A percentile compares a stretch with the other conserved stretches of the same genome.
These are phyloP conservation scores for Tetranychus truncatus DNA, from an alignment of 2,888 invertebrate genomes.

Conservation along the genomic window DNA sequence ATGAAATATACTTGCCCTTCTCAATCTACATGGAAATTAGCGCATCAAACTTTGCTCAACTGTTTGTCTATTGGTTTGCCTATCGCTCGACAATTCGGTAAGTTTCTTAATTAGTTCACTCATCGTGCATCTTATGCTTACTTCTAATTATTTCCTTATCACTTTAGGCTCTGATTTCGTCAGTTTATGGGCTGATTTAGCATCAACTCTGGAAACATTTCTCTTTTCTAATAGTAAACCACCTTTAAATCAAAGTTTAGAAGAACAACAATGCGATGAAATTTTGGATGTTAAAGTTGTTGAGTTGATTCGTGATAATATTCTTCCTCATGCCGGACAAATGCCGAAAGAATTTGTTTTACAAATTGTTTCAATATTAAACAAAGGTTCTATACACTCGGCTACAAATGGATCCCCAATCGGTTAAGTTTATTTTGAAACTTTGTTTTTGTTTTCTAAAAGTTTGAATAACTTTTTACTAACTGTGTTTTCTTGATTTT, in stretches of 20 bases:
- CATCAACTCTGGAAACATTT: conserved; percentile 68
- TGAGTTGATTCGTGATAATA: conserved; percentile 57
- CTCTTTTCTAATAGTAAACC: conserved; percentile 56
- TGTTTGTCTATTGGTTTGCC: conserved; percentile 68
- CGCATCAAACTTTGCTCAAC: conserved; percentile 53
- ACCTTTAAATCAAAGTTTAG: conserved; percentile 29
- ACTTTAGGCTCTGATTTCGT: conserved; percentile 30
- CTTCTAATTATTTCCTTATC: not conserved
- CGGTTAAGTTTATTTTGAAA: conserved; percentile 14
- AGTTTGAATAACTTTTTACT: not conserved
- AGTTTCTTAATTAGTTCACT: conserved; percentile 30
- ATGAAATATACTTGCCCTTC: conserved; percentile 63
- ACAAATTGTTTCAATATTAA: conserved; percentile 60
- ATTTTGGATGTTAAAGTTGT: conserved; percentile 55
- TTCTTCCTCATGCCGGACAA: conserved; percentile 55
- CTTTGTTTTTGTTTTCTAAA: not conserved
- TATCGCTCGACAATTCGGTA: conserved; percentile 55
- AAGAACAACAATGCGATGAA: conserved; percentile 44
- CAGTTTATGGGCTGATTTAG: conserved; percentile 59
- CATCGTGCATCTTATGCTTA: no score
- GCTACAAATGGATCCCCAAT: conserved; percentile 31
- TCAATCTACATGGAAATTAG: conserved; percentile 61
- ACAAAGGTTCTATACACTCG: conserved; percentile 67
- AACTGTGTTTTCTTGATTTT: conserved; percentile 4
- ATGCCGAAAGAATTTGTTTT: conserved; percentile 63